Evolutionary conservation across 2,113 vertebrate genomes (phyloP), one percentile per base, ranked within the genome.

Genomic region (Microcebus lehilahytsara): DNA sequence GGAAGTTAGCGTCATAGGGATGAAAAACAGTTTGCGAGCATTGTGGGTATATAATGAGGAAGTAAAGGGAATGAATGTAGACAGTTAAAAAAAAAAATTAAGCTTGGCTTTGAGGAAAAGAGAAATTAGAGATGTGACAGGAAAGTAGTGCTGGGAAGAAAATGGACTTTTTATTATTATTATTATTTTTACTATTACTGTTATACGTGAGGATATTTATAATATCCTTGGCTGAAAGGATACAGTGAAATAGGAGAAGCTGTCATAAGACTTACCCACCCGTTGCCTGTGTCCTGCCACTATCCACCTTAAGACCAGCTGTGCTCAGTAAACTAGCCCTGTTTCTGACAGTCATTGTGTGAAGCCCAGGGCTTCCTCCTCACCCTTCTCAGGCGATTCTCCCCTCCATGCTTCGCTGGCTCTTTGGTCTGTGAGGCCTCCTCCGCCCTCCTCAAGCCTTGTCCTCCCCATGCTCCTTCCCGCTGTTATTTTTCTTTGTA

Each of bases 341-440:
- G 10, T 62, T 58, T n/a, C 0, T 22, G 49, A 5, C 81, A 27
- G 0, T 90, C 25, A 11, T 19, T 46, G 17, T 1, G 4, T 2
- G 64, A 34, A 62, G 58, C 62, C n/a, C 25, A 51, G 9, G 4
- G 37, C 75, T 62, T 67, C 34, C 46, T 3, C 32, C 69, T 34
- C 71, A 85, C 25, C 22, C 42, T 56, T 5, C 0, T 11, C 72
- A 16, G 2, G 9, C 6, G 30, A 53, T 53, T 53, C 62, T 87
- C 6, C 3, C 25, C 71, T 79, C n/a, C 32, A 1, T 3, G 64
- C 40, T 9, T 30, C 46, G 17, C 3, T 34, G 13, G 37, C 46
- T 64, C n/a, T 75, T 72, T 81, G 7, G 42, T 69, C 77, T 69
- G 13, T 34, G 13, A 67, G 27, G 16, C 5, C 42, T 86, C 11